These are phyloP conservation scores for Dicyrtoma fusca DNA, from an alignment of 2,888 invertebrate genomes.

Conservation along the genomic window DNA sequence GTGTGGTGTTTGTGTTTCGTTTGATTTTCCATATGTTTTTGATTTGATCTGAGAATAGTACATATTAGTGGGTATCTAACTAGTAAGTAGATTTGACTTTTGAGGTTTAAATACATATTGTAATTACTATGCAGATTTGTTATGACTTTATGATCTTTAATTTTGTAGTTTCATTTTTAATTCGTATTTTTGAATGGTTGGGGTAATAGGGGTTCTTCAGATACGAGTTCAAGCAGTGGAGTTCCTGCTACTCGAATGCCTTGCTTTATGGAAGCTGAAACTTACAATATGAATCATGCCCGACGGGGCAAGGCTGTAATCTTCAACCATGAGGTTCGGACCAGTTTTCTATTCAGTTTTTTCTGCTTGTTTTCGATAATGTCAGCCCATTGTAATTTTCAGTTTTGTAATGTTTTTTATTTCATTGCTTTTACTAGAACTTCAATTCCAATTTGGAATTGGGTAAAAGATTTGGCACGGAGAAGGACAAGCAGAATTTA, in stretches of 20 bases:
- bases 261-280: constrained; percentile 51
- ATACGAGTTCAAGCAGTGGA: not conserved
- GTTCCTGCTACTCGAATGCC: constrained; percentile 44
- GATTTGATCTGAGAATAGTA: too few relatives aligned
- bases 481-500: constrained; percentile 48
- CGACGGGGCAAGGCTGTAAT: constrained; percentile 53
- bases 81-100: too few relatives aligned
- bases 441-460: constrained; percentile 50
- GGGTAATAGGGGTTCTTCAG: constrained; percentile 9
- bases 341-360: not conserved
- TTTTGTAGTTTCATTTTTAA: not conserved
- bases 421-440: constrained; percentile 38
- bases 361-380: too few relatives aligned
- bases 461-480: constrained; percentile 50
- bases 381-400: too few relatives aligned
- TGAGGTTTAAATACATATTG: too few relatives aligned
- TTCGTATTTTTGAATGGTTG: too few relatives aligned
- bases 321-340: constrained; percentile 53
- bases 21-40: too few relatives aligned
- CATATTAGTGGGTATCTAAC: too few relatives aligned
- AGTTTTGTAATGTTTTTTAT: not conserved
- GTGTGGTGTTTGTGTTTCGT: too few relatives aligned
- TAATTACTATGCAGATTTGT: not conserved
- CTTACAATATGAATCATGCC: constrained; percentile 55
- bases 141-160: not conserved